Conservation (phyloP, 2,113 vertebrate genomes). For the Indicator maculatus region DNA sequence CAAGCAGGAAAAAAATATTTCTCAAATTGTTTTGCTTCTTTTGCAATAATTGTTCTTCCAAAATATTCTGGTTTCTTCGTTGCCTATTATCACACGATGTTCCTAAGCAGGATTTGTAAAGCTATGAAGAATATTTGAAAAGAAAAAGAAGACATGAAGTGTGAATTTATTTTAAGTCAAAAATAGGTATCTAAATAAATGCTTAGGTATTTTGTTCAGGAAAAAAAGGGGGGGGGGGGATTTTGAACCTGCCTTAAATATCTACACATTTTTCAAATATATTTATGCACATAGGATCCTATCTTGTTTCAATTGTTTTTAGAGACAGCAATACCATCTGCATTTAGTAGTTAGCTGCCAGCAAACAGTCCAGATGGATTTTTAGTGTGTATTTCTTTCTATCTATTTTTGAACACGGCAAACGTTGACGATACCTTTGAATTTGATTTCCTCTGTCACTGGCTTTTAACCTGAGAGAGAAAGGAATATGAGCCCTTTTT, state of each 20-base stretch:
- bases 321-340: background rate
- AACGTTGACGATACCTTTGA: constrained; percentile 17
- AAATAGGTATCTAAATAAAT: background rate
- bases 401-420: constrained; percentile 6
- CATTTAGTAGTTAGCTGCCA: background rate
- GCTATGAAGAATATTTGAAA: background rate
- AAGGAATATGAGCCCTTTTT: constrained; percentile 26
- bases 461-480: constrained; percentile 56
- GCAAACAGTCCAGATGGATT: background rate
- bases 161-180: background rate
- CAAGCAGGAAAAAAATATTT: background rate
- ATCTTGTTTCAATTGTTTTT: background rate
- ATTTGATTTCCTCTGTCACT: constrained; percentile 54
- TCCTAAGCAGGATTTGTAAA: background rate
- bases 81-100: background rate
- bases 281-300: background rate
- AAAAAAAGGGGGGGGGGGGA: background rate
- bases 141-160: background rate
- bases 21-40: background rate
- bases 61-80: background rate
- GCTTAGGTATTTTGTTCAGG: background rate
- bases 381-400: background rate
- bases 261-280: background rate
- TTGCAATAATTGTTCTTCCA: background rate
- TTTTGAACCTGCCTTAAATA: background rate